Conservation (phyloP, 2,888 invertebrate species). For the Drosophila silvestris region DNA sequence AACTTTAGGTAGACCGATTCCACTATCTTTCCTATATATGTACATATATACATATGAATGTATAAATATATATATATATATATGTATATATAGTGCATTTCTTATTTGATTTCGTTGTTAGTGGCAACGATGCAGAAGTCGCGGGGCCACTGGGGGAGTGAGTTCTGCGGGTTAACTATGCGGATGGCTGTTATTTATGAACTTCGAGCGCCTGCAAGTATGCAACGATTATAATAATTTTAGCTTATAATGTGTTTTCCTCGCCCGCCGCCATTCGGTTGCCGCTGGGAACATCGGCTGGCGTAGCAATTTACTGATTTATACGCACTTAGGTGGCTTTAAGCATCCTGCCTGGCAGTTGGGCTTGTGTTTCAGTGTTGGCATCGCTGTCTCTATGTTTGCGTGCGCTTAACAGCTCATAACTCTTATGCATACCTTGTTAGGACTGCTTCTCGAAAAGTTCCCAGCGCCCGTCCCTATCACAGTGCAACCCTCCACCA, state of each 20-base stretch:
- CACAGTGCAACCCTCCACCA: not conserved
- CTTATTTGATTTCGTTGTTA: constrained; percentile 2
- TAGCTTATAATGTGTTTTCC: constrained; percentile 59
- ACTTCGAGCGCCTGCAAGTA: constrained; percentile 63
- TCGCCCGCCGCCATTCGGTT: not conserved
- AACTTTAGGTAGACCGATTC: not conserved
- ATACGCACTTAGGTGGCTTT: constrained; percentile 71
- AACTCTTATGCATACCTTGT: constrained; percentile 51
- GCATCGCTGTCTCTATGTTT: constrained; percentile 19
- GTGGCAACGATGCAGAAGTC: not conserved
- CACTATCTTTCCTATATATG: not conserved
- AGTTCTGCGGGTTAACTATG: not conserved
- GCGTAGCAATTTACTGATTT: constrained; percentile 67
- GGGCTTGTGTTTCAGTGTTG: constrained; percentile 10
- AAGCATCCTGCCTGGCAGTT: constrained; percentile 56
- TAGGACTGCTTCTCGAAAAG: constrained; percentile 3
- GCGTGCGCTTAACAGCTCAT: constrained; percentile 53
- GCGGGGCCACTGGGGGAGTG: not conserved
- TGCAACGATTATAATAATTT: constrained; percentile 70
- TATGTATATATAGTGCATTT: not conserved
- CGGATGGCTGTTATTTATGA: constrained; percentile 55
- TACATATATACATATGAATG: not conserved
- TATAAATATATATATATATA: not conserved
- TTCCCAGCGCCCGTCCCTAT: not conserved
- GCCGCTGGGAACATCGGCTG: constrained; percentile 14